Evolutionary conservation across 2,113 vertebrate genomes (phyloP), one percentile per base, ranked within the genome.

Genomic region (Nycticebus coucang): DNA sequence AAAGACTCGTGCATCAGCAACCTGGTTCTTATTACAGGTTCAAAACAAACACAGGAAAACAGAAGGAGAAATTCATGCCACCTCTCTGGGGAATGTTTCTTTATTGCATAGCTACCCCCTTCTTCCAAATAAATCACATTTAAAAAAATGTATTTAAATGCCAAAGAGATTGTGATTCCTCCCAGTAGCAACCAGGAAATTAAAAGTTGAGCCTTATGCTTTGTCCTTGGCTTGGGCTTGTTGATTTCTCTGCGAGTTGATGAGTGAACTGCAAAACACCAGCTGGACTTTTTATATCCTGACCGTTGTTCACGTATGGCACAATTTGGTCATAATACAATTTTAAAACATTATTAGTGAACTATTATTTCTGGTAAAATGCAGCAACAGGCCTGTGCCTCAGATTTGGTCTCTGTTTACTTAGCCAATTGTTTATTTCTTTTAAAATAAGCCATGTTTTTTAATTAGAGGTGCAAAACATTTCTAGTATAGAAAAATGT

Each of bases 111-210:
- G 5, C 21, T 6, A 12, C 83, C 33, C 7, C 55, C 17, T 91
- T 77, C 69, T 91, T 41, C 33, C 78, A 89, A 93, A 95, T 79
- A 91, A 95, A 96, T 87, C 50, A 41, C 71, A 77, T 62, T 93
- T 22, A n/a, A 37, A 62, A 81, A 89, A 77, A 90, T 53, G 69
- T 82, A 97, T 97, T 97, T 97, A 97, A 98, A 98, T 96, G 97
- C 69, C 45, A 94, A 89, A 57, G 53, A 87, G 85, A 79, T 77
- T 96, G 41, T 69, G 87, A 60, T 96, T 97, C 93, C 91, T 96
- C 75, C 93, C 90, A 91, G 97, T 97, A 97, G 96, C 90, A 78
- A 75, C 26, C 83, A 97, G 97, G 97, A 98, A 97, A 98, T 98
- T 97, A 97, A 97, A 97, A 97, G 95, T 95, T 97, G 95, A 97